phyloP scores from a whole-genome alignment of 2,113 vertebrate genomes.

The Paradoxurus hermaphroditus region DNA sequence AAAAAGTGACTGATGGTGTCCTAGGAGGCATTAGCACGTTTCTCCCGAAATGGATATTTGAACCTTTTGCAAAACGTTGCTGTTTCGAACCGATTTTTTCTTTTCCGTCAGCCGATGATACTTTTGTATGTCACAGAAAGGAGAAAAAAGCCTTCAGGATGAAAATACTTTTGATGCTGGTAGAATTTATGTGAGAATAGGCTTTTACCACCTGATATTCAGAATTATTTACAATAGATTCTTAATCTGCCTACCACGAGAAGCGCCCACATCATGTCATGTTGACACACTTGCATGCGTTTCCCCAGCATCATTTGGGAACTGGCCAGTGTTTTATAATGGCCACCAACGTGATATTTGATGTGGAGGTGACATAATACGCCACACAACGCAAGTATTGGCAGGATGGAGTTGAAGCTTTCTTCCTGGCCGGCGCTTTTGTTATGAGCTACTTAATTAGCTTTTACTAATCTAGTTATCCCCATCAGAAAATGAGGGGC shows the following conservation, averaged over 20 bases:
- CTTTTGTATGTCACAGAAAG: not conserved
- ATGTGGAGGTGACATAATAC: not conserved
- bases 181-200: not conserved
- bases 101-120: not conserved
- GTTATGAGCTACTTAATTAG: not conserved
- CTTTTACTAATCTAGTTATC: not conserved
- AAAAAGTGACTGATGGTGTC: not conserved
- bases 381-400: too few species aligned
- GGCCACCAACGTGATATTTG: not conserved
- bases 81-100: not conserved
- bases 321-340: not conserved
- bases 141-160: not conserved
- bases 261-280: not conserved
- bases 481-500: not conserved
- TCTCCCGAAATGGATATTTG: not conserved
- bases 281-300: accelerated
- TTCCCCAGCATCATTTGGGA: not conserved
- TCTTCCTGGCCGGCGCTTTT: not conserved
- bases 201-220: accelerated
- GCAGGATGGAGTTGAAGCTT: too few species aligned
- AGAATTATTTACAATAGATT: not conserved
- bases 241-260: not conserved
- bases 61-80: not conserved
- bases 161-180: not conserved
- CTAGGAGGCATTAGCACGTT: not conserved